Percentiles rank a stretch among this genome's conserved stretches.
Conservation (phyloP, 1,140 invertebrate species). For the Hormaphis cornu region DNA sequence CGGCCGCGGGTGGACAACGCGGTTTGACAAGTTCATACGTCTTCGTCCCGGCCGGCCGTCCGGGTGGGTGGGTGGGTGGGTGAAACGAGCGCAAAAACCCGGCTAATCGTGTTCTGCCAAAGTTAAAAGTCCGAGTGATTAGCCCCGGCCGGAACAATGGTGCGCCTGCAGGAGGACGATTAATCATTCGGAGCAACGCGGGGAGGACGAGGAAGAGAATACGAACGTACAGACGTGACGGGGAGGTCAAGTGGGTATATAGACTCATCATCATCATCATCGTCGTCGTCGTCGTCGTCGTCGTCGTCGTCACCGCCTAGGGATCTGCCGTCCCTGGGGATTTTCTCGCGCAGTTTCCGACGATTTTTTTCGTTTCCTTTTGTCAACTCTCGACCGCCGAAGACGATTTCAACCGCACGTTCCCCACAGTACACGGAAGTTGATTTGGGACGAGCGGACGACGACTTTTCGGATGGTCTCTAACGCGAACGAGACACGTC, state of each 20-base stretch:
- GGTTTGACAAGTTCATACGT: conserved; percentile 32
- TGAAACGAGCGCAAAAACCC: conserved; percentile 21
- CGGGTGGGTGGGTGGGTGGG: too few relatives aligned
- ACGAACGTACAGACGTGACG: background rate
- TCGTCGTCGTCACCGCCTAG: background rate
- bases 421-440: too few relatives aligned
- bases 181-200: conserved; percentile 7
- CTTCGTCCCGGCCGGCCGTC: too few relatives aligned
- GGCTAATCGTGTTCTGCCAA: conserved; percentile 27
- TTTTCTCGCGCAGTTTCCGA: too few relatives aligned
- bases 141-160: conserved; percentile 27
- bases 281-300: background rate
- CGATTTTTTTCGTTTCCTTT: too few relatives aligned
- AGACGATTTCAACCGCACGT: too few relatives aligned
- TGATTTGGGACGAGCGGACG: too few relatives aligned
- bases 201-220: background rate
- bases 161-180: conserved; percentile 11
- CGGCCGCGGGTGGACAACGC: too few relatives aligned
- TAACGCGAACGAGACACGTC: too few relatives aligned
- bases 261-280: conserved; percentile 30
- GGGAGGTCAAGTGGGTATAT: conserved; percentile 14
- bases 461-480: too few relatives aligned
- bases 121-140: conserved; percentile 32
- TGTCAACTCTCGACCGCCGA: too few relatives aligned
- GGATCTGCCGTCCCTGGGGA: conserved; percentile 17